Evolutionary conservation across 1,140 invertebrate genomes (phyloP).

Genomic region (Drosophila pectinifera): DNA sequence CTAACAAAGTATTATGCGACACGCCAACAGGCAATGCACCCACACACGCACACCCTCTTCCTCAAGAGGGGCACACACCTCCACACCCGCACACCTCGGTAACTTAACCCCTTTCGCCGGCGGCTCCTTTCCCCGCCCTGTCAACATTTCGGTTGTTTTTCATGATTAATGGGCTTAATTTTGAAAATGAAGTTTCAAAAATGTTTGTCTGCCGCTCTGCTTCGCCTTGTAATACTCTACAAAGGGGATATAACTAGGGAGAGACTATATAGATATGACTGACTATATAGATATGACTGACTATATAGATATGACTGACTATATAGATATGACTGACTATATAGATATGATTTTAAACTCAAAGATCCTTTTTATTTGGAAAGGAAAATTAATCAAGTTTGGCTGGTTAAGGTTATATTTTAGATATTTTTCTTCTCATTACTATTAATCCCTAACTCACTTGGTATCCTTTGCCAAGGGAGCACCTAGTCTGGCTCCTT

Average conservation of each 20-base stretch:
- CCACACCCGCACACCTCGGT: background rate
- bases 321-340: no score
- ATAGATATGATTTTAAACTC: no score
- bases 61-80: background rate
- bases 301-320: no score
- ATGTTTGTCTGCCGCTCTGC: conserved; percentile 13
- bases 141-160: conserved; percentile 50
- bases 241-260: background rate
- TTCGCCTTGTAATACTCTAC: background rate
- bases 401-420: no score
- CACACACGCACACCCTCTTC: conserved; percentile 7
- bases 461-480: background rate
- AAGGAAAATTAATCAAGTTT: no score
- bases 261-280: no score
- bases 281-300: no score
- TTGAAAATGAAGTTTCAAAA: conserved; percentile 68
- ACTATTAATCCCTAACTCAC: background rate
- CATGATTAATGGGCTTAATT: conserved; percentile 70
- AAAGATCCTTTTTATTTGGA: no score
- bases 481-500: no score
- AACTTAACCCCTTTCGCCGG: background rate
- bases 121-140: no score
- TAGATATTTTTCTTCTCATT: no score
- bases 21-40: conserved; percentile 36
- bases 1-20: conserved; percentile 57